Percentiles rank a stretch among this genome's conserved stretches.
These are phyloP conservation scores for Oscheius sp. DNA, from an alignment of 1,140 invertebrate species.

Conservation along the genomic window DNA sequence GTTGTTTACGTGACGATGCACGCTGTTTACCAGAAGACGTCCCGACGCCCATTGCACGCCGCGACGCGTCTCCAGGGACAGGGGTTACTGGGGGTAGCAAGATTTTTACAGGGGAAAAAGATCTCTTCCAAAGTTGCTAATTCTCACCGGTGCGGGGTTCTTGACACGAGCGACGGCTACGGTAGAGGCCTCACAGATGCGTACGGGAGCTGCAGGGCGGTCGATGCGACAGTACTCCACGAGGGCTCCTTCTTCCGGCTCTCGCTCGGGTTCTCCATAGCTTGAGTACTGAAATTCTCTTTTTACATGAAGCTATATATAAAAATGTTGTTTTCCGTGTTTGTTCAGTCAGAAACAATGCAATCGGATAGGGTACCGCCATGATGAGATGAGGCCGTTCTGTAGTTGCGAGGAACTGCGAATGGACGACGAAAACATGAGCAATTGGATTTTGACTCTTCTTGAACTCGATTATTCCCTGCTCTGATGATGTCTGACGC, in stretches of 20 bases:
- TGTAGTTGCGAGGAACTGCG: neutral
- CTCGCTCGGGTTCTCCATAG: constrained; percentile 7
- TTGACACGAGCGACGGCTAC: neutral
- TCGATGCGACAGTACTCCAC: constrained; percentile 27
- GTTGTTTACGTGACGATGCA: neutral
- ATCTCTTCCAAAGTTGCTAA: no score
- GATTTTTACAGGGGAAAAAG: no score
- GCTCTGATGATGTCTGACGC: no score
- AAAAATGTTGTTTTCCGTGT: no score
- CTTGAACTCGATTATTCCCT: neutral
- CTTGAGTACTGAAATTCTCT: constrained; percentile 25
- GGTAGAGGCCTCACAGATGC: constrained; percentile 8
- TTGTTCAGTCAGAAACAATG: no score
- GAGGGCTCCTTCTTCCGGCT: constrained; percentile 25
- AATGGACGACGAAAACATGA: neutral
- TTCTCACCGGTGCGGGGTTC: neutral
- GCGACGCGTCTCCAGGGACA: no score
- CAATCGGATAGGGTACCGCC: no score
- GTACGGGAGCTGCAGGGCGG: neutral
- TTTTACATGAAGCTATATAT: no score
- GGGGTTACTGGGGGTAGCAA: no score
- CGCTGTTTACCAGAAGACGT: no score
- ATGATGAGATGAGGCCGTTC: neutral
- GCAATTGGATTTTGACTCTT: neutral
- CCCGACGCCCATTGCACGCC: neutral